Conservation (phyloP, 2,113 vertebrate genomes). For the Centropus bengalensis region DNA sequence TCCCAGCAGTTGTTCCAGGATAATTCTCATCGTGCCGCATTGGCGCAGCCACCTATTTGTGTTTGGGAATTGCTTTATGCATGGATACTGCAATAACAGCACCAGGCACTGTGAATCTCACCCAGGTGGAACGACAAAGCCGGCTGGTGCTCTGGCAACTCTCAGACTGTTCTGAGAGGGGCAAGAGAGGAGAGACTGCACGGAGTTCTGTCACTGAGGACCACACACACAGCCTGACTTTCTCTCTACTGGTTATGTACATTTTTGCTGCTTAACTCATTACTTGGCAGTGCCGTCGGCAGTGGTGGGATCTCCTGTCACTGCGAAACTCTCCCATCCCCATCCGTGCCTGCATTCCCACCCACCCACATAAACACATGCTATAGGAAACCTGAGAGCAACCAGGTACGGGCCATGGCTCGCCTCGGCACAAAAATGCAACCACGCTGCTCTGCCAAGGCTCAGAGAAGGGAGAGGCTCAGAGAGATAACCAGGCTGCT, state of each 20-base stretch:
- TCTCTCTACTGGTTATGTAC: not conserved
- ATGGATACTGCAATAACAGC: not conserved
- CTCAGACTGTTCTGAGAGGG: not conserved
- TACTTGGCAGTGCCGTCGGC: not conserved
- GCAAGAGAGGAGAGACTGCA: not conserved
- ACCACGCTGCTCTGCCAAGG: not conserved
- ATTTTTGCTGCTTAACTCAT: not conserved
- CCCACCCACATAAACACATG: not conserved
- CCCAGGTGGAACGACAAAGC: not conserved
- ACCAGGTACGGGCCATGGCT: rapidly evolving
- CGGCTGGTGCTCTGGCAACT: not conserved
- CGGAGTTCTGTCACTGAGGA: not conserved
- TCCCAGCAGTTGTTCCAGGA: not conserved
- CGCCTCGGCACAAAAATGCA: not conserved
- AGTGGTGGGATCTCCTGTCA: not conserved
- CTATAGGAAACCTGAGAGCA: not conserved
- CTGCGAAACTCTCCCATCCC: not conserved
- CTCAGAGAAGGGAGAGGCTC: not conserved
- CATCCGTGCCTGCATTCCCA: not conserved
- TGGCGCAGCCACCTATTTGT: not conserved
- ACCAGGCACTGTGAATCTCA: not conserved
- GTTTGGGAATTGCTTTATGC: not conserved
- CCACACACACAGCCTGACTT: not conserved
- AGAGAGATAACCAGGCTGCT: not conserved
- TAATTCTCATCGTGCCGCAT: not conserved